Evolutionary conservation across 2,888 invertebrate species (phyloP).

Genomic region (Tachina fera): DNA sequence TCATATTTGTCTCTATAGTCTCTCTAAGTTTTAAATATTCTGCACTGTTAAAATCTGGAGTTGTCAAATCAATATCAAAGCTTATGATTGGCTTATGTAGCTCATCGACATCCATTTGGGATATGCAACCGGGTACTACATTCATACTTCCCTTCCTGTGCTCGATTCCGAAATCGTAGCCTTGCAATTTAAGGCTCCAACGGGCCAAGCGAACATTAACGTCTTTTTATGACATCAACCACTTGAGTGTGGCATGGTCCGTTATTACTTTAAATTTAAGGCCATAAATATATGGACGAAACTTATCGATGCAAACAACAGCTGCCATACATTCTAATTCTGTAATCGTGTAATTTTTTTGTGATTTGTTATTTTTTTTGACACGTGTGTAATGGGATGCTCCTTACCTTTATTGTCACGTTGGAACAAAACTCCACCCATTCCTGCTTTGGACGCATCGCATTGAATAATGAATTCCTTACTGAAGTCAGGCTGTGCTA

Average conservation of each 20-base stretch:
- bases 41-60: no score
- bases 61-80: not conserved
- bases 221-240: no score
- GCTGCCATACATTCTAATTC: conserved; percentile 44
- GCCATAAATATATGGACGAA: conserved; percentile 42
- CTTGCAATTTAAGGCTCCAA: not conserved
- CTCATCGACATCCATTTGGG: not conserved
- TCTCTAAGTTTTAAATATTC: no score
- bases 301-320: conserved; percentile 8
- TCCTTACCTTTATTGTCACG: conserved; percentile 27
- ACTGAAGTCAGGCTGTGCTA: conserved; percentile 47
- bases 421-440: conserved; percentile 56
- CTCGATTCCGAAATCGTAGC: conserved; percentile 7
- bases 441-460: conserved; percentile 47
- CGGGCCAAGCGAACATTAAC: no score
- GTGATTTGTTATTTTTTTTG: conserved; percentile 69
- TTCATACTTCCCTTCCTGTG: conserved; percentile 37
- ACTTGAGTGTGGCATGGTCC: not conserved
- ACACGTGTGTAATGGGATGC: conserved; percentile 43
- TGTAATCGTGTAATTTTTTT: conserved; percentile 37
- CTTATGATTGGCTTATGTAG: no score
- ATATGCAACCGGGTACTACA: conserved; percentile 10
- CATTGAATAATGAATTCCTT: conserved; percentile 57
- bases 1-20: no score
- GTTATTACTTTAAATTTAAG: conserved; percentile 41